These are phyloP conservation scores for Megalonaias nervosa DNA, from an alignment of 1,140 invertebrate genomes.

Conservation along the genomic window DNA sequence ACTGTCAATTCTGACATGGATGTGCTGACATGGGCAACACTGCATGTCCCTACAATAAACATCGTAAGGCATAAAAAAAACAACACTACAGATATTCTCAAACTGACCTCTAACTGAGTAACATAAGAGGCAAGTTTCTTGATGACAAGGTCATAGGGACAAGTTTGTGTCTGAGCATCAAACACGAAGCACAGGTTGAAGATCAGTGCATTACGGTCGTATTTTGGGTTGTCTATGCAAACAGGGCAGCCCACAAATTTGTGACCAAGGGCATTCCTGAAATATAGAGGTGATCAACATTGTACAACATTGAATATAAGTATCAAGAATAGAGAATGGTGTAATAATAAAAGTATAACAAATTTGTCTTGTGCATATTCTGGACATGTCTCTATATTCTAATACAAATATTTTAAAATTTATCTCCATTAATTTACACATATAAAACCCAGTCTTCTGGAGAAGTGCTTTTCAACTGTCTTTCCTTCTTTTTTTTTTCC, in stretches of 20 bases:
- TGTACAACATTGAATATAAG: background rate
- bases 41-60: too few species aligned
- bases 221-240: constrained; percentile 89
- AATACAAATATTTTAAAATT: background rate
- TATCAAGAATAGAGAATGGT: background rate
- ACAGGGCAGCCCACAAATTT: constrained; percentile 96
- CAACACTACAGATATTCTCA: too few species aligned
- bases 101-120: constrained; percentile 75
- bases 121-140: constrained; percentile 94
- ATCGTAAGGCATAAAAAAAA: too few species aligned
- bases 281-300: constrained; percentile 19
- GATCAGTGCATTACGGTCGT: constrained; percentile 92
- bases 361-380: background rate
- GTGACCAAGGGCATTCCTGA: constrained; percentile 83
- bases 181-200: constrained; percentile 98
- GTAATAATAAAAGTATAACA: background rate
- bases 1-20: too few species aligned
- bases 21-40: too few species aligned
- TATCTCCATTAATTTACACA: background rate
- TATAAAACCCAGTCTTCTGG: background rate
- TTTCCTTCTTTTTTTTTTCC: too few species aligned
- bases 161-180: constrained; percentile 78
- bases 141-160: constrained; percentile 92
- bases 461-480: too few species aligned
- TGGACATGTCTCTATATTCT: background rate